Percentiles rank a stretch among this genome's conserved stretches.
These are phyloP conservation scores for Poeciliopsis occidentalis DNA, from an alignment of 2,113 vertebrate species.

Conservation along the genomic window DNA sequence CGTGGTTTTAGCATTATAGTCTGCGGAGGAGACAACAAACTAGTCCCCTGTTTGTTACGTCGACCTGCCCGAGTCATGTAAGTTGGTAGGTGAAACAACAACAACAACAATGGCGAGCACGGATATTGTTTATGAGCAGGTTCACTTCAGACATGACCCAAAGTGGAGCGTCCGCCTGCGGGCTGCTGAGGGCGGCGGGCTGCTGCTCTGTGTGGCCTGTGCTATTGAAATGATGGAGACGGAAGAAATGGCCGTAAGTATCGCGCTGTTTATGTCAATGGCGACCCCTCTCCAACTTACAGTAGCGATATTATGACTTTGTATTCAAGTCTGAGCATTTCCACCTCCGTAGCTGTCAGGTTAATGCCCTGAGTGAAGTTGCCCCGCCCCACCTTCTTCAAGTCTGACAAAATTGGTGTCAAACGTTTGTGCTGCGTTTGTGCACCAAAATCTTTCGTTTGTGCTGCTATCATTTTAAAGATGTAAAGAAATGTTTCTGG, in stretches of 20 bases:
- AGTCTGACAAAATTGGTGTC: too few species aligned
- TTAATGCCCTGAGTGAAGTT: too few species aligned
- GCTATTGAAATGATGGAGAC: conserved; percentile 83
- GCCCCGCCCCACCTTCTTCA: too few species aligned
- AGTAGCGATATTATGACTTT: neutral
- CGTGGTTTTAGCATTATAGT: neutral
- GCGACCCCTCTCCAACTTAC: neutral
- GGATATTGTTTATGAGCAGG: conserved; percentile 71
- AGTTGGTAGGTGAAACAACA: neutral
- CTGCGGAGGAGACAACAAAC: too few species aligned
- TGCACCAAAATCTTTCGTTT: too few species aligned
- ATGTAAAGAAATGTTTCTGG: too few species aligned
- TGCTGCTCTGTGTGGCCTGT: conserved; percentile 85
- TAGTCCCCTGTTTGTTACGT: too few species aligned
- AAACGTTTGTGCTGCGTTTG: too few species aligned
- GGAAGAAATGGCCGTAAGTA: conserved; percentile 79
- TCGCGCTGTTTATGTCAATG: neutral
- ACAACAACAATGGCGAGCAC: conserved; percentile 38
- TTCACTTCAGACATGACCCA: conserved; percentile 79
- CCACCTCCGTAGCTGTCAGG: neutral
- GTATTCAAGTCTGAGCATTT: neutral
- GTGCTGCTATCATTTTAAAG: too few species aligned
- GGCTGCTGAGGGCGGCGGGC: conserved; percentile 30
- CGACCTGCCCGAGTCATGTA: neutral
- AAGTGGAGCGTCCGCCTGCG: conserved; percentile 75